Evolutionary conservation across 2,797 vertebrate species (phyloP), one percentile per base, ranked within the genome.

Genomic region (Pseudomugil tenellus): DNA sequence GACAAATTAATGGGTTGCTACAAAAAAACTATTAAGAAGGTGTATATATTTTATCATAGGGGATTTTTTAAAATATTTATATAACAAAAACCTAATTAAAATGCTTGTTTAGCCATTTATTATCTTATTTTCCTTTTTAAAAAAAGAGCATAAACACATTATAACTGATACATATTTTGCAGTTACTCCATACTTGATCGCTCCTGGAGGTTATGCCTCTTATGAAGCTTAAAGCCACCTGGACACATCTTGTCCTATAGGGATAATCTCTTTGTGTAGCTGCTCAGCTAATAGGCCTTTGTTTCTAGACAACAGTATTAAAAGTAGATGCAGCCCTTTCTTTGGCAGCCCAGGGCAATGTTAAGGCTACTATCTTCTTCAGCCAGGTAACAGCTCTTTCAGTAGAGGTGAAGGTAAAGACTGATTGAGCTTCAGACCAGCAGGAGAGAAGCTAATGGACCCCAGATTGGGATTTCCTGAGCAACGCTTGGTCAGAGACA

Each of bases 401-500:
- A 84, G 80, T 63, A 72, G 74, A 90, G 85, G 88, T 87, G 89
- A 91, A 91, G 88, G 80, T 88, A 89, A 90, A 92, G 91, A 91
- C 88, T 89, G 91, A 93, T 92, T 87, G 87, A 90, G 90, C 91
- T 88, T 86, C 89, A 87, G 85, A 89, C 87, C 82, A 91, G 85
- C 84, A 87, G 88, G 89, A 94, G 94, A 95, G 95, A 96, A 94
- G 93, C 95, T 98, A 98, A 98, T 97, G 96, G 95, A 95, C 89
- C 93, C 93, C 94, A 94, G 95, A 97, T 97, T 96, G 96, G 95
- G 96, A 97, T 96, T 98, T 96, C 96, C 96, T 95, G 95, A 96
- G 95, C 96, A 97, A 95, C 95, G 95, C 96, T 96, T 96, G 95
- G 95, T 97, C 96, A 95, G 95, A 95, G 96, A 97, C 96, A 95